Conservation (phyloP, 2,888 invertebrate species). For the Diloba caeruleocephala region DNA sequence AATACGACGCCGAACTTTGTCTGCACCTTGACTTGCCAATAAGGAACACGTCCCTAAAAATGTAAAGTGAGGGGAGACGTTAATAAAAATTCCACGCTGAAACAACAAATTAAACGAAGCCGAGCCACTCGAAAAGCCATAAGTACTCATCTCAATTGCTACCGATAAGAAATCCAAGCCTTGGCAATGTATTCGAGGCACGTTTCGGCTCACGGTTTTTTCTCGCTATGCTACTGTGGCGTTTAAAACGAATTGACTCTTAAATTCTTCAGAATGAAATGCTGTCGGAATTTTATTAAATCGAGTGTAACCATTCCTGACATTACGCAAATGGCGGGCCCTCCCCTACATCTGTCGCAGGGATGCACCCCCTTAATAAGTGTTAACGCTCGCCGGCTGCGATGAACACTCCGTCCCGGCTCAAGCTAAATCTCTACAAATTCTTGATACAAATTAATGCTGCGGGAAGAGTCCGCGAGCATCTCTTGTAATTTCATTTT, state of each 20-base stretch:
- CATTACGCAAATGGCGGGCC: constrained; percentile 88
- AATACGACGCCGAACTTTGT: constrained; percentile 68
- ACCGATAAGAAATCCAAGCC: constrained; percentile 89
- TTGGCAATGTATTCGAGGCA: constrained; percentile 86
- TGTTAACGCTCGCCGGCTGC: constrained; percentile 88
- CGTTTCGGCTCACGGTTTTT: constrained; percentile 88
- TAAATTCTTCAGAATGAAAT: constrained; percentile 88
- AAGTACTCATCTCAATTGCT: constrained; percentile 89
- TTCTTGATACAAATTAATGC: constrained; percentile 89
- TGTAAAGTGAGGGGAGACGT: constrained; percentile 86
- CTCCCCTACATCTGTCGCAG: constrained; percentile 89
- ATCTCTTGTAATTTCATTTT: constrained; percentile 85
- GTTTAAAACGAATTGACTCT: constrained; percentile 89
- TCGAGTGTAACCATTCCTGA: constrained; percentile 89
- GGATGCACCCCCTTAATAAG: constrained; percentile 89
- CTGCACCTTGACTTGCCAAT: constrained; percentile 74
- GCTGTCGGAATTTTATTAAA: constrained; percentile 89
- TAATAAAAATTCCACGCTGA: constrained; percentile 88
- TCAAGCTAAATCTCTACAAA: constrained; percentile 88
- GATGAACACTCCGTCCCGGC: constrained; percentile 84
- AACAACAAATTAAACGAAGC: constrained; percentile 89
- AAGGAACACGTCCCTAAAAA: constrained; percentile 77
- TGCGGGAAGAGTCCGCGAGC: constrained; percentile 77
- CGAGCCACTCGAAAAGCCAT: constrained; percentile 89
- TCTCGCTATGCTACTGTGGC: constrained; percentile 84